Conservation (phyloP, 1,140 invertebrate species). For the Delia radicum region DNA sequence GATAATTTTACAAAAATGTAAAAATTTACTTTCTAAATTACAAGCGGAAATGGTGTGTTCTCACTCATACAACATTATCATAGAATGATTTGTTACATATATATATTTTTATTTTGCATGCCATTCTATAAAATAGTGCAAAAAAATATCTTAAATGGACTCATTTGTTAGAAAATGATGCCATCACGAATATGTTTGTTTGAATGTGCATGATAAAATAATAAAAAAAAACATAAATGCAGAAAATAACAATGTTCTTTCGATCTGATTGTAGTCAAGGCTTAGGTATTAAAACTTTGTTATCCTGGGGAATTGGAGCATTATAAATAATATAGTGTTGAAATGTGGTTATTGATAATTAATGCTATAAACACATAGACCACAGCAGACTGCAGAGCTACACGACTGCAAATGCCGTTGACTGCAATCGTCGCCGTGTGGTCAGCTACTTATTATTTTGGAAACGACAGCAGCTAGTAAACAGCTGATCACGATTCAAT, state of each 20-base stretch:
- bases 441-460: too few species aligned
- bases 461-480: too few species aligned
- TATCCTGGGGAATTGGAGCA: background rate
- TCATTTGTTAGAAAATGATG: background rate
- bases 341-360: constrained; percentile 2
- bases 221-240: background rate
- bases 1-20: too few species aligned
- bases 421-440: too few species aligned
- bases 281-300: background rate
- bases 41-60: background rate
- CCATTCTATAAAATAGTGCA: background rate
- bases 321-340: background rate
- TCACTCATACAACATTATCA: background rate
- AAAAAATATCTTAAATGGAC: background rate
- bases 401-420: too few species aligned
- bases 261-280: background rate
- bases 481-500: too few species aligned
- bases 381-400: too few species aligned
- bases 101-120: background rate
- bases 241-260: background rate
- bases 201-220: background rate
- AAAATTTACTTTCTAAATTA: too few species aligned
- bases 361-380: too few species aligned
- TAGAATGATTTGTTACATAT: background rate
- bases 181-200: background rate